These are phyloP conservation scores for Amazona guildingii DNA, from an alignment of 2,113 vertebrate species.

Conservation along the genomic window DNA sequence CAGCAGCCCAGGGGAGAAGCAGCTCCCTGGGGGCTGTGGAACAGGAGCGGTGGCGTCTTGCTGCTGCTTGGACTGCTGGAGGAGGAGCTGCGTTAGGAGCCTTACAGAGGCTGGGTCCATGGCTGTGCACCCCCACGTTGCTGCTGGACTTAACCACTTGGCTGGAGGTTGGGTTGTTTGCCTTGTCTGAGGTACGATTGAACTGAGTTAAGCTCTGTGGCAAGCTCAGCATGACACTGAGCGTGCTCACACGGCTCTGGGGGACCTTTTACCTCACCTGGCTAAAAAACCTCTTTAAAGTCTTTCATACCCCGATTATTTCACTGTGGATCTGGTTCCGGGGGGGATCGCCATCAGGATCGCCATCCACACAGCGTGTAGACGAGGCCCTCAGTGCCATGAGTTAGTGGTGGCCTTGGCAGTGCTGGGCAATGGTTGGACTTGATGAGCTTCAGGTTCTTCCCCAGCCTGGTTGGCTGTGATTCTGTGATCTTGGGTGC, in stretches of 20 bases:
- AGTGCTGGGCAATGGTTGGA: neutral
- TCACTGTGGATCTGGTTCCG: neutral
- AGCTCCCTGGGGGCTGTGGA: rapidly evolving
- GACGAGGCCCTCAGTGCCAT: neutral
- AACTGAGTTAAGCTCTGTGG: neutral
- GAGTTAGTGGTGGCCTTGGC: neutral
- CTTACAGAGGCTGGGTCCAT: rapidly evolving
- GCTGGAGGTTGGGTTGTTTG: neutral
- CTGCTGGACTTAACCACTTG: neutral
- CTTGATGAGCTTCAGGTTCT: neutral
- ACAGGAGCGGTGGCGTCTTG: neutral
- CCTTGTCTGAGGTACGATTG: neutral
- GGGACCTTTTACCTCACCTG: conserved; percentile 28
- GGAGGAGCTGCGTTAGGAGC: neutral
- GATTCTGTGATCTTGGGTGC: neutral
- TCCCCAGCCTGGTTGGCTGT: neutral
- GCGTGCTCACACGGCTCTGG: neutral
- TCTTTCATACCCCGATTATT: conserved; percentile 2
- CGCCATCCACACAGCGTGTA: too few species aligned
- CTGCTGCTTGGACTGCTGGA: neutral
- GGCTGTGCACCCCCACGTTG: neutral
- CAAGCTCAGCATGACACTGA: neutral
- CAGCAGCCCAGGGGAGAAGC: neutral
- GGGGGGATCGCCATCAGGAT: neutral
- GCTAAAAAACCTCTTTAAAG: neutral